Percentiles rank a stretch among this genome's conserved stretches.
Evolutionary conservation across 2,113 vertebrate species (phyloP).

Genomic region (Barnardius zonarius): DNA sequence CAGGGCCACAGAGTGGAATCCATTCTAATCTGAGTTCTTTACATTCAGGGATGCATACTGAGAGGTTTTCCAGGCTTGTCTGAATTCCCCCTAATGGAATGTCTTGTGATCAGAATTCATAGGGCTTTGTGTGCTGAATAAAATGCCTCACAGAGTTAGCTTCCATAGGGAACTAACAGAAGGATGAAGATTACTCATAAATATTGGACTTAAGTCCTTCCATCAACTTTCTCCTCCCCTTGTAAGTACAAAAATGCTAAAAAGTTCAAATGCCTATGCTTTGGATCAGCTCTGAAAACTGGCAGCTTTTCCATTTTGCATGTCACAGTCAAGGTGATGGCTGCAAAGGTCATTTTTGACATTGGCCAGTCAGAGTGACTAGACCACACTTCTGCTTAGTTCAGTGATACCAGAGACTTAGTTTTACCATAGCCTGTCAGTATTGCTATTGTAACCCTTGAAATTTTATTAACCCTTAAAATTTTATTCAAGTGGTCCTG

Average conservation of each 20-base stretch:
- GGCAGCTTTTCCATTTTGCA: background rate
- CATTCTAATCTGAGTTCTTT: background rate
- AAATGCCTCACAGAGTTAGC: background rate
- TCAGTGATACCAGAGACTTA: background rate
- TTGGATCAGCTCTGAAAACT: background rate
- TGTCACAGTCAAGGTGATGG: background rate
- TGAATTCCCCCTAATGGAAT: background rate
- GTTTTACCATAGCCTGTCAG: background rate
- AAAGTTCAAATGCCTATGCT: background rate
- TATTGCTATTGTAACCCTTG: background rate
- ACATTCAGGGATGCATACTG: background rate
- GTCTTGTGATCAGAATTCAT: background rate
- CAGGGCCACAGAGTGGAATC: background rate
- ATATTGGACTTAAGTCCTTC: background rate
- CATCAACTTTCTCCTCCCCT: background rate
- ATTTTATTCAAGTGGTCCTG: background rate
- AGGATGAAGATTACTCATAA: background rate
- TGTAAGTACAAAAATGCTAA: background rate
- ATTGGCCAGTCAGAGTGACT: background rate
- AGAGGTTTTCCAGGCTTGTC: background rate
- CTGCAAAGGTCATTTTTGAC: background rate
- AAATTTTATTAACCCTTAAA: background rate
- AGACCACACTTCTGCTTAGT: rapidly evolving
- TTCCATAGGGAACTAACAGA: background rate
- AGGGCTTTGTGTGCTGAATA: background rate